phyloP scores from a whole-genome alignment of 2,888 invertebrate species.

The Dicyrtomina minuta region DNA sequence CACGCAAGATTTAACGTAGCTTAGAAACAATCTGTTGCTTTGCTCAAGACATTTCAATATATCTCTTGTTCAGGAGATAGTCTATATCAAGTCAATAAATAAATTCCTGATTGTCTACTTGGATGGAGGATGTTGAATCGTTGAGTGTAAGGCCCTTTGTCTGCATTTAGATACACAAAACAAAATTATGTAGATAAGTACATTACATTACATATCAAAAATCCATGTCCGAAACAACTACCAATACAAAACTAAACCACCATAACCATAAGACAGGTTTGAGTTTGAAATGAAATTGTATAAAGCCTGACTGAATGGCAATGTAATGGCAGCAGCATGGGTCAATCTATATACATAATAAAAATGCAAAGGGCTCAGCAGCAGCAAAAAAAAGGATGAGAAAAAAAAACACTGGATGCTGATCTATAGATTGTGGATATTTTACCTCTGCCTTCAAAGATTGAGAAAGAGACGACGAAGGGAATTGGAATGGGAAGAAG shows the following conservation, averaged over 20 bases:
- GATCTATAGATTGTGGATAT: too few relatives aligned
- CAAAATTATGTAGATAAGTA: background rate
- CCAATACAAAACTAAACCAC: background rate
- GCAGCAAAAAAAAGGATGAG: background rate
- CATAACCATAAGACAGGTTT: background rate
- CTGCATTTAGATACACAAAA: too few relatives aligned
- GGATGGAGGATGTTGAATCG: background rate
- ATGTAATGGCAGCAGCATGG: too few relatives aligned
- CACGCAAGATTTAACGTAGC: background rate
- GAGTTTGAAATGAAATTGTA: conserved; percentile 1
- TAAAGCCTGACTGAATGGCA: background rate
- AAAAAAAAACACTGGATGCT: background rate
- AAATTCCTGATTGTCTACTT: conserved; percentile 23
- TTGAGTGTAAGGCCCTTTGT: background rate
- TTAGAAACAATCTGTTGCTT: too few relatives aligned
- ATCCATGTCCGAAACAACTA: background rate
- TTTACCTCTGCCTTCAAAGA: background rate
- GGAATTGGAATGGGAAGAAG: background rate
- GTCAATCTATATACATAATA: too few relatives aligned
- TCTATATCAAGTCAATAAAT: conserved; percentile 25
- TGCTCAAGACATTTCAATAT: too few relatives aligned
- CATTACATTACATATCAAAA: background rate
- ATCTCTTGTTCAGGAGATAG: too few relatives aligned
- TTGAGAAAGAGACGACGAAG: background rate
- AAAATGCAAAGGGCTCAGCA: background rate